Conservation (phyloP, 2,888 invertebrate species). For the Pandemis corylana region DNA sequence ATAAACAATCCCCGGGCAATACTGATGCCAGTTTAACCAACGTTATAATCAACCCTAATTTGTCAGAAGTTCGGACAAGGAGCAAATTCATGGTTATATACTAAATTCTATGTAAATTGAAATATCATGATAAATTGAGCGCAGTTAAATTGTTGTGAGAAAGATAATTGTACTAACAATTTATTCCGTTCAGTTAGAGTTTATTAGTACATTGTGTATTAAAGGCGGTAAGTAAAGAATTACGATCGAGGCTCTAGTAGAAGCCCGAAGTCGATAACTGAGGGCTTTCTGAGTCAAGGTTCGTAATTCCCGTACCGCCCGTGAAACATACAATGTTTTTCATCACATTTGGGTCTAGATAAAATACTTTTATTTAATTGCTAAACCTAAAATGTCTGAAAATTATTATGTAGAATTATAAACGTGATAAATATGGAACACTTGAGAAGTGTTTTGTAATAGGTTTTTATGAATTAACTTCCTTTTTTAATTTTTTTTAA, state of each 20-base stretch:
- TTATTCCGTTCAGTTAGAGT: neutral
- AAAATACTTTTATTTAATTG: neutral
- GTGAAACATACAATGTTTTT: no score
- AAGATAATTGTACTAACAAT: neutral
- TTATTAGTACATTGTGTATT: no score
- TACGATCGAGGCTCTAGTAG: no score
- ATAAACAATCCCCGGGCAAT: slow-evolving; percentile 70
- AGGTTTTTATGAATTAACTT: no score
- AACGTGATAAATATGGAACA: no score
- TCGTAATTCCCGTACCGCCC: no score
- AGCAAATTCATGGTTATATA: slow-evolving; percentile 54
- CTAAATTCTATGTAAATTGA: slow-evolving; percentile 17
- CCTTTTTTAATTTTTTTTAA: no score
- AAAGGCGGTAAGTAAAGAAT: no score
- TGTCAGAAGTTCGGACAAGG: slow-evolving; percentile 66
- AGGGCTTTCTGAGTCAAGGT: no score
- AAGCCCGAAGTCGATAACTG: no score
- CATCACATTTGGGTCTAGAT: no score
- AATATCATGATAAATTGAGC: slow-evolving; percentile 5
- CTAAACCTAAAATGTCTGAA: neutral
- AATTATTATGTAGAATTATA: neutral
- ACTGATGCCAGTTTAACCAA: slow-evolving; percentile 73
- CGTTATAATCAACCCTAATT: slow-evolving; percentile 78
- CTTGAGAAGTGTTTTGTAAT: no score
- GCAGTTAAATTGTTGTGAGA: neutral